Conservation (phyloP, 2,113 vertebrate genomes). For the Baryphthengus martii region DNA sequence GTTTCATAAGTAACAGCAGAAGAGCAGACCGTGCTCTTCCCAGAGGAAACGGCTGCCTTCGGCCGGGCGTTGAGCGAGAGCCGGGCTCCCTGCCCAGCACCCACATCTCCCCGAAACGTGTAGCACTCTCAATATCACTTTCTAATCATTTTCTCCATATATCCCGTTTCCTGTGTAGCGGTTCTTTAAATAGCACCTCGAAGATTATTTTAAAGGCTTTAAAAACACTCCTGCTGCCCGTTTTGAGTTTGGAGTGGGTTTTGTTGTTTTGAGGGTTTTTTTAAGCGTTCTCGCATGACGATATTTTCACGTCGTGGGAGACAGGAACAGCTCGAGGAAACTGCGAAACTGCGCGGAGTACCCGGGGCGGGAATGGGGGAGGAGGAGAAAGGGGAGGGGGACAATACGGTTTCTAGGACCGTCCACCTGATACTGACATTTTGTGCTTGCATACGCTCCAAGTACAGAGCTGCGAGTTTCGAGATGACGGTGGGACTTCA, state of each 20-base stretch:
- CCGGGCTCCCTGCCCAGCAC: background rate
- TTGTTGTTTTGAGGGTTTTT: background rate
- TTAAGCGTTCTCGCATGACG: constrained; percentile 3
- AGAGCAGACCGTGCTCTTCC: background rate
- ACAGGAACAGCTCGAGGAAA: constrained; percentile 36
- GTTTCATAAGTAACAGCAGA: background rate
- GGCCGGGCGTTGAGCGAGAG: fast-evolving
- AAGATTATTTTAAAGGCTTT: constrained; percentile 21
- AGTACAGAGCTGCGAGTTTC: background rate
- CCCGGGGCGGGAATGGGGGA: background rate
- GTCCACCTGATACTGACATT: background rate
- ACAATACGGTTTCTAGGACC: background rate
- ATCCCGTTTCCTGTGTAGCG: background rate
- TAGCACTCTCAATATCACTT: background rate
- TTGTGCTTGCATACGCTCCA: background rate
- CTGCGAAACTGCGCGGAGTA: constrained; percentile 4
- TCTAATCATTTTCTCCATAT: background rate
- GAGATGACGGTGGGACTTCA: background rate
- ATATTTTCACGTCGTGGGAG: constrained; percentile 40
- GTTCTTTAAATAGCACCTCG: background rate
- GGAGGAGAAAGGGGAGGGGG: too few species aligned
- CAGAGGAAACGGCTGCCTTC: background rate
- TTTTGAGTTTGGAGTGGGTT: background rate
- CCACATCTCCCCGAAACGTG: background rate
- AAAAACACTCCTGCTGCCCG: background rate